Evolutionary conservation across 2,888 invertebrate species (phyloP), one percentile per base, ranked within the genome.

Genomic region (Brachypterus glaber): DNA sequence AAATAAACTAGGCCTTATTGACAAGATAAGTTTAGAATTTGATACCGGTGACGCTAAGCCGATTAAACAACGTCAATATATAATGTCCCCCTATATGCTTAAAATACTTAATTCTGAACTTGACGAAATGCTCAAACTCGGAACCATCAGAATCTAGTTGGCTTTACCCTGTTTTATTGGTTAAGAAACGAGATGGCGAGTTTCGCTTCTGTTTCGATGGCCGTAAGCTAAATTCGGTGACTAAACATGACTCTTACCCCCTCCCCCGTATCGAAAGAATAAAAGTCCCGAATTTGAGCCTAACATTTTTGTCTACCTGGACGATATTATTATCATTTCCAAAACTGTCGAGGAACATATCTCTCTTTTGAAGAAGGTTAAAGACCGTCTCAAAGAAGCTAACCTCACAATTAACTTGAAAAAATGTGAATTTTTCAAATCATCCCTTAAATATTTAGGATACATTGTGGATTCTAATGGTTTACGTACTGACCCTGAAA

Each of bases 401-500:
- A 46, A 49, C 11, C 33, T 59, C 3, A 57, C 50, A 2, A 31
- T 60, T 1, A 55, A 55, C 21, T 17, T 37, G 2, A 37, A 35
- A 0, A 57, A 59, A 30, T 47, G 47, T 27, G 29, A 45, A 11
- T 52, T 52, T 35, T 48, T 48, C 17, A 36, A 37, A 15, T 17
- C 17, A 12, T 33, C 45, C 9, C 30, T 60, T 2, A 47, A 44
- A 17, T 58, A 51, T 37, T 36, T 63, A 4, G 61, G 63, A 3
- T 54, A 52, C 31, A 18, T 54, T 0, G 53, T 66, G 1, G 53
- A 57, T 37, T 29, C 36, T 3, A 25, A 51, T 1, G 55, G 56
- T 12, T 13, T 44, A 9, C 30, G 33, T 8, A 41, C 35, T n/a
- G 33, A 30, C 14, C 33, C 39, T 8, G 31, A 17, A 16, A 37